Percentiles rank a stretch among this genome's conserved stretches.
Conservation (phyloP, 2,797 vertebrate species). For the Rallus crepitans region DNA sequence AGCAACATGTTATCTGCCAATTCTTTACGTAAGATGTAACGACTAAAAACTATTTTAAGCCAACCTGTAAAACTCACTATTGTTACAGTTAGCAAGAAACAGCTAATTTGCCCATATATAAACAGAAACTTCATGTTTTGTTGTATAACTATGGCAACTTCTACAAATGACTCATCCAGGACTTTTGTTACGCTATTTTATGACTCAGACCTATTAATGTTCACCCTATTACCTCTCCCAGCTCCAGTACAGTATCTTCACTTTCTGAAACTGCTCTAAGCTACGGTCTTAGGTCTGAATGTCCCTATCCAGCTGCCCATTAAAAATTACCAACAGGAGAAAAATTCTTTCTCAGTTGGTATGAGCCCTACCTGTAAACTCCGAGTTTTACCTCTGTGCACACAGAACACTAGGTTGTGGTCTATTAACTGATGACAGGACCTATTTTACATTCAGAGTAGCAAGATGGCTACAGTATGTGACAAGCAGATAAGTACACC, state of each 20-base stretch:
- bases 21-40: slow-evolving; percentile 28
- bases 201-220: slow-evolving; percentile 56
- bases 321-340: background rate
- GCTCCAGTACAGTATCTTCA: background rate
- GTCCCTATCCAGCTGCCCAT: background rate
- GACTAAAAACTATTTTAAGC: slow-evolving; percentile 31
- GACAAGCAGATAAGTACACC: slow-evolving; percentile 71
- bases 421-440: slow-evolving; percentile 36
- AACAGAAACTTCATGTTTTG: slow-evolving; percentile 67
- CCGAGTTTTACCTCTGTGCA: background rate
- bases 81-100: slow-evolving; percentile 41
- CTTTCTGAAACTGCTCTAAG: slow-evolving; percentile 16
- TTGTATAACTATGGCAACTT: slow-evolving; percentile 68
- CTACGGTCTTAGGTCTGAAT: background rate
- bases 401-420: background rate
- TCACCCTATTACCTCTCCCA: slow-evolving; percentile 38
- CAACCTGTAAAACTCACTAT: slow-evolving; percentile 10
- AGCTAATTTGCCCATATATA: slow-evolving; percentile 44
- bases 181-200: slow-evolving; percentile 43
- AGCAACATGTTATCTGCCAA: slow-evolving; percentile 20
- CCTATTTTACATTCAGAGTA: slow-evolving; percentile 69
- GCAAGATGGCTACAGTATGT: slow-evolving; percentile 56
- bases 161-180: slow-evolving; percentile 52
- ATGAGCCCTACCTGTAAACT: background rate
- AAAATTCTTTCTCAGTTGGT: background rate